Evolutionary conservation across 1,140 invertebrate genomes (phyloP), one percentile per base, ranked within the genome.

Genomic region (Bombus consobrinus): DNA sequence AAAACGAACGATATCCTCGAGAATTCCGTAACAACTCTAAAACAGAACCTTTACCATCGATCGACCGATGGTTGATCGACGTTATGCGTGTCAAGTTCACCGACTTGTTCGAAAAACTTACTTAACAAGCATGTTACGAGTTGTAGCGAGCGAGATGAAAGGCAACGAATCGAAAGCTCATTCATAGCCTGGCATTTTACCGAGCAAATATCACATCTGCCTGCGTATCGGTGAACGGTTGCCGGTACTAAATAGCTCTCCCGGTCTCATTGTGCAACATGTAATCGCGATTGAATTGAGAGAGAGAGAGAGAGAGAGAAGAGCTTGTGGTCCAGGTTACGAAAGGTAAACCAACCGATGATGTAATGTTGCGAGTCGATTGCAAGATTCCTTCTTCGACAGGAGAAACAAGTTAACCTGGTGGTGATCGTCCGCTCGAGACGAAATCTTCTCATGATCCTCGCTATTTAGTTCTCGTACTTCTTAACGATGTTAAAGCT

Each of bases 301-400:
- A 59, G 57, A 59, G 53, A 57, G 22, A 57, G 71, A 81, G 83
- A 66, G 39, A 72, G 83, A 66, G 85, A 86, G 85, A 85, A 72
- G 41, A 84, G 53, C 76, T 80, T 80, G 83, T 87, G 85, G 85
- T 87, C 81, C 85, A 87, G 53, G 81, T 87, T 87, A 74, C 81
- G 85, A 87, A 87, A 87, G 81, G 75, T 73, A 41, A 76, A 43
- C 53, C 37, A 53, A 34, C 12, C 75, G 18, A 68, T 87, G 81
- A 73, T 57, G 75, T 57, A 87, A 87, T 69, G 22, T 78, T 34
- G 69, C 47, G 69, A 87, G 47, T 66, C 85, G 85, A 84, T 87
- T 87, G 85, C 85, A 72, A 87, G 75, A 83, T 73, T 75, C 81
- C 34, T 66, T 68, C 57, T 66, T 68, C 69, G 32, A 68, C 39